Base-by-base conservation (phyloP, 2,797 vertebrate genomes). In the Nannoperca obscura region DNA sequence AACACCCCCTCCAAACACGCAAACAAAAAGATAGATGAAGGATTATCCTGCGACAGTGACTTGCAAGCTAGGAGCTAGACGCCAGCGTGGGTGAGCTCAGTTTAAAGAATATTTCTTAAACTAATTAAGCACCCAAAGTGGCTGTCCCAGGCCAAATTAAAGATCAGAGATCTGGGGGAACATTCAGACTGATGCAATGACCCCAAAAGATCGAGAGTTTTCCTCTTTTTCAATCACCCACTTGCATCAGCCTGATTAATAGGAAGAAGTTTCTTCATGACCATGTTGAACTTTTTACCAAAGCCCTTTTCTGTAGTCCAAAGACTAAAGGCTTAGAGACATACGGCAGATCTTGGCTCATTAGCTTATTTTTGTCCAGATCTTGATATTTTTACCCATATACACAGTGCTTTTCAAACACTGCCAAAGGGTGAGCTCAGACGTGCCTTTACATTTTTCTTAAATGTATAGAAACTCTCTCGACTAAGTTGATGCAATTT, bases 111-210 rank as follows among this genome's bases (percentile, higher is more conserved):
- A 53, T 72, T 69, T 52, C 52, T 69, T 76, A 19, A 71, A 60
- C 50, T 83, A 59, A 60, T 82, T 78, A 82, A 78, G 64, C 32
- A 63, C 71, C 67, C 70, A 82, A 76, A 85, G 76, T 57, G 52
- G 65, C 46, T 19, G 74, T 74, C 71, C 34, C 38, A 1, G 50
- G 59, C 49, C 64, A 76, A 76, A 76, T 86, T 36, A 62, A 49
- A 75, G 67, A 80, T 76, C 59, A 59, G 46, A 71, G 63, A 1
- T 42, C 46, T 24, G 53, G 27, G 62, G 47, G 69, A 60, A 61
- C 11, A 6, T 73, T 62, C 27, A 47, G 52, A 2, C 66, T 82
- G 76, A 84, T 52, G 81, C 76, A 84, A 76, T 13, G 68, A 53
- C 57, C 68, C 74, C 53, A 73, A 46, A 55, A 69, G 53, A 58